Evolutionary conservation across 2,797 vertebrate genomes (phyloP).

Genomic region (Phrynocephalus forsythii): DNA sequence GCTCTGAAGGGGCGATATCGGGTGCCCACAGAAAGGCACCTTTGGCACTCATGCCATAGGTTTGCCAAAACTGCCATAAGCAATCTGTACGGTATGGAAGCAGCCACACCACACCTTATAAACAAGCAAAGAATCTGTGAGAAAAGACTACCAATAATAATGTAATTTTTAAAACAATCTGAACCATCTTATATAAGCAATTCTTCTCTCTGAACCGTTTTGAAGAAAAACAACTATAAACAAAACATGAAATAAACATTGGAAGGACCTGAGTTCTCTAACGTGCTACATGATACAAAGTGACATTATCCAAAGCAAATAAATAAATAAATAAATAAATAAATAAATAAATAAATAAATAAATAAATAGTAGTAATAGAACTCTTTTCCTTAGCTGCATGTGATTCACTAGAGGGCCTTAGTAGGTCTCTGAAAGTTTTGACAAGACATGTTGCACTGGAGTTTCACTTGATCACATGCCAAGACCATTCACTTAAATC

Average conservation of each 20-base stretch:
- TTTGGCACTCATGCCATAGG: too few species aligned
- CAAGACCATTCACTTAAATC: not conserved
- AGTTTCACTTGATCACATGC: not conserved
- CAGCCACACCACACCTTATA: not conserved
- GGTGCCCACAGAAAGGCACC: too few species aligned
- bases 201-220: conserved; percentile 18
- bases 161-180: conserved; percentile 16
- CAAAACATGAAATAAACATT: conserved; percentile 37
- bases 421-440: not conserved
- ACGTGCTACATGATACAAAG: conserved; percentile 19
- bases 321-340: conserved; percentile 14
- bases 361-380: not conserved
- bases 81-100: not conserved
- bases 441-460: not conserved
- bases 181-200: conserved; percentile 14
- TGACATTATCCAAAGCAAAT: not conserved
- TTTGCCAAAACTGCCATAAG: not conserved
- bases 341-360: conserved; percentile 26
- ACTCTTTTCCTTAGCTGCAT: not conserved
- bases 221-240: conserved; percentile 39
- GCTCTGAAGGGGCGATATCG: too few species aligned
- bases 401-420: not conserved
- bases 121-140: not conserved
- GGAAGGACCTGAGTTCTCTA: fast-evolving
- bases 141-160: conserved; percentile 26